Evolutionary conservation across 2,888 invertebrate genomes (phyloP).

Genomic region (Teleogryllus oceanicus): DNA sequence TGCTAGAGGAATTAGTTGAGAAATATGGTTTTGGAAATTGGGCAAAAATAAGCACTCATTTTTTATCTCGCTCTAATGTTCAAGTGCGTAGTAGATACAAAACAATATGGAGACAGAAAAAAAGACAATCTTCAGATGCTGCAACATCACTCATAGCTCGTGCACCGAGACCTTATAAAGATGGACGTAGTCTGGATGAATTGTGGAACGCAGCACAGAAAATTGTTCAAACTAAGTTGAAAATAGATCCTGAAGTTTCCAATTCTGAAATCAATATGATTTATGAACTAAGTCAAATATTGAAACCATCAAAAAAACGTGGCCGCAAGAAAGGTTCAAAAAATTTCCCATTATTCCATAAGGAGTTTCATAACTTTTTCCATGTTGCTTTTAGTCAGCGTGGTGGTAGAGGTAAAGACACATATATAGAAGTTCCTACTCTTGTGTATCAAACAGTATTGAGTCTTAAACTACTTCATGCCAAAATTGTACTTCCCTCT

Average conservation of each 20-base stretch:
- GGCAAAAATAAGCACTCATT: background rate
- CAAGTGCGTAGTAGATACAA: background rate
- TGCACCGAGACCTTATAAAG: background rate
- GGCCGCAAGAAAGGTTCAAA: background rate
- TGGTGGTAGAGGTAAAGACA: slow-evolving; percentile 1
- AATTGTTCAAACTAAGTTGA: background rate
- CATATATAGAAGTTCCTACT: background rate
- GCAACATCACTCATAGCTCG: background rate
- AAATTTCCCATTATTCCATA: background rate
- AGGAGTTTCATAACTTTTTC: background rate
- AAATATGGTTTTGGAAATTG: background rate
- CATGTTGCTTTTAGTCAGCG: background rate
- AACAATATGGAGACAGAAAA: background rate
- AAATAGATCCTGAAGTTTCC: background rate
- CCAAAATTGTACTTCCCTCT: background rate
- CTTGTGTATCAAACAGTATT: background rate
- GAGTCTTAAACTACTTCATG: background rate
- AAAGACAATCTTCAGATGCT: background rate
- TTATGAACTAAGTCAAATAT: background rate
- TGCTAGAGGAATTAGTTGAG: background rate
- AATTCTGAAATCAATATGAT: background rate
- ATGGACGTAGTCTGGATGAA: too few species aligned
- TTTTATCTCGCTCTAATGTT: background rate
- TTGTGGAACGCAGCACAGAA: too few species aligned
- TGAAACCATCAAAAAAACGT: background rate